These are phyloP conservation scores for Drosophila prolongata DNA, from an alignment of 2,888 invertebrate species.

Conservation along the genomic window DNA sequence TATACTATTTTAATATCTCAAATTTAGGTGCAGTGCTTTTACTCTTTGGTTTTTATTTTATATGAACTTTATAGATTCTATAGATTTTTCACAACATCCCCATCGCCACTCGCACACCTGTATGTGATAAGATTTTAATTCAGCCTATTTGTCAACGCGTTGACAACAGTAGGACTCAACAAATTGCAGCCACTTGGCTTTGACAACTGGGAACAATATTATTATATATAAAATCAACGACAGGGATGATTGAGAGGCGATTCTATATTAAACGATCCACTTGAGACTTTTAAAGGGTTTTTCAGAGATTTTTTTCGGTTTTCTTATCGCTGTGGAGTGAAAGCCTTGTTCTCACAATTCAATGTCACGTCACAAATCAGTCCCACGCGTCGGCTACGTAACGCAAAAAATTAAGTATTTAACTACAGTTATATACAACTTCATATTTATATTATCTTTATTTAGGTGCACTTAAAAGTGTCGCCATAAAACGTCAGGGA, in stretches of 20 bases:
- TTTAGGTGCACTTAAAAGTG: constrained; percentile 7
- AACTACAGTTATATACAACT: neutral
- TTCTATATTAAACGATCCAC: constrained; percentile 25
- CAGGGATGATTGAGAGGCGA: constrained; percentile 17
- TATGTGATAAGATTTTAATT: constrained; percentile 30
- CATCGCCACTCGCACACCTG: neutral
- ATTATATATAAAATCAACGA: constrained; percentile 6
- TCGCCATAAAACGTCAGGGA: constrained; percentile 9
- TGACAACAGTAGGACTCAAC: constrained; percentile 25
- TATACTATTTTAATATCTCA: too few relatives aligned
- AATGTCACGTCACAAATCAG: constrained; percentile 31
- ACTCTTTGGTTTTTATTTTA: constrained; percentile 34
- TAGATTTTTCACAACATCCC: constrained; percentile 39
- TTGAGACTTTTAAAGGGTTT: constrained; percentile 26
- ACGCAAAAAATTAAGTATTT: neutral
- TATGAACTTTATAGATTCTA: neutral
- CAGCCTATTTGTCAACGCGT: constrained; percentile 29
- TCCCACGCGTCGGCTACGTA: constrained; percentile 34
- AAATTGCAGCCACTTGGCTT: constrained; percentile 30
- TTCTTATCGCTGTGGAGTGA: constrained; percentile 21
- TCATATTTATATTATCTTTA: constrained; percentile 1
- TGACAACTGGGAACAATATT: constrained; percentile 18
- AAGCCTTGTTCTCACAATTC: constrained; percentile 23
- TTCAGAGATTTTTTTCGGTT: constrained; percentile 6
- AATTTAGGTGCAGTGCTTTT: too few relatives aligned